Conservation (phyloP, 1,140 invertebrate species). For the Drosophila tristis region DNA sequence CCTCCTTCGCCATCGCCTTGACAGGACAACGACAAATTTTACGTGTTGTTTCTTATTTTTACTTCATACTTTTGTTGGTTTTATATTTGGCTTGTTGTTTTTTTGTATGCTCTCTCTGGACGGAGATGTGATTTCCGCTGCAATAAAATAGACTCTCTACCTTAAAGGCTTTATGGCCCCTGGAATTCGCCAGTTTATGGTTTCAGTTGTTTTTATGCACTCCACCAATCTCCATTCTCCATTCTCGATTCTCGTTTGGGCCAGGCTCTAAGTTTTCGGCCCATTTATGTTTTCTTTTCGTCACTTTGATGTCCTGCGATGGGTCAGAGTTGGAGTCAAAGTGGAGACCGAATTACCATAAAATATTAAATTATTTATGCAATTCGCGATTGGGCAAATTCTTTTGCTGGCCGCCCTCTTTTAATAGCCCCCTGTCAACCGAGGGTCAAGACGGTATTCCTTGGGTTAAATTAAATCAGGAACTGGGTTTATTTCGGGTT, state of each 20-base stretch:
- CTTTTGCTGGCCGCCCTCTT: conserved; percentile 28
- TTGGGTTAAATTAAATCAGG: conserved; percentile 16
- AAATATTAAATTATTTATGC: conserved; percentile 80
- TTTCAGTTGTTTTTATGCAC: conserved; percentile 66
- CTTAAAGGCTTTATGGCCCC: conserved; percentile 75
- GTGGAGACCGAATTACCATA: conserved; percentile 59
- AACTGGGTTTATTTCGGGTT: conserved; percentile 27
- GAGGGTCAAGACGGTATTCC: conserved; percentile 18
- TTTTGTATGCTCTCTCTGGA: conserved; percentile 29
- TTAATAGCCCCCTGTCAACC: conserved; percentile 12
- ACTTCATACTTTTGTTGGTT: conserved; percentile 22
- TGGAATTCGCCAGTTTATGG: conserved; percentile 78
- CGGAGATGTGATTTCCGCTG: conserved; percentile 70
- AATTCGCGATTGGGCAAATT: conserved; percentile 44
- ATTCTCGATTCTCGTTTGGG: not conserved
- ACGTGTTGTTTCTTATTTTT: conserved; percentile 67
- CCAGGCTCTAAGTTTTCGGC: conserved; percentile 39
- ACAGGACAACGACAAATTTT: conserved; percentile 68
- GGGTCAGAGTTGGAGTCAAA: conserved; percentile 15
- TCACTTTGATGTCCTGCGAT: conserved; percentile 29
- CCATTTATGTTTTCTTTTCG: conserved; percentile 45
- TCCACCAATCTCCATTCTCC: conserved; percentile 20
- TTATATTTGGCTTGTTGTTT: conserved; percentile 20
- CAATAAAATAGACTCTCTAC: conserved; percentile 78
- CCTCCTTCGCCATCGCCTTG: not conserved